Evolutionary conservation across 1,140 invertebrate species (phyloP), one percentile per base, ranked within the genome.

Genomic region (Drosophila pandora): DNA sequence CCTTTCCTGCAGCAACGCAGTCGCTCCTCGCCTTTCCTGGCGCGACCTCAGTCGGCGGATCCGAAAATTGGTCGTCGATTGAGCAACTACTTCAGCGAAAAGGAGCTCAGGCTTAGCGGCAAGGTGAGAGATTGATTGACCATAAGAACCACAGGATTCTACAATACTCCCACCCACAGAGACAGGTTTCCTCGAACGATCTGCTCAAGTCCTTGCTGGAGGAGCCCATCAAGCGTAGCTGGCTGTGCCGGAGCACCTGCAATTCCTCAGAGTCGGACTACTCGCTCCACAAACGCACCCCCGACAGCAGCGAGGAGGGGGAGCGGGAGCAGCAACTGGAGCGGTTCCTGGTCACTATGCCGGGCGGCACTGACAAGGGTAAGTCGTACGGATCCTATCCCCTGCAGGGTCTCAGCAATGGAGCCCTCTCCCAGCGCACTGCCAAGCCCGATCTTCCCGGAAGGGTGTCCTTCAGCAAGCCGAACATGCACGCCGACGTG

Each of bases 391-490:
- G 58, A 28, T 87, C 74, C 43, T 63, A 62, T 21, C 65, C 47
- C 56, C 28, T 58, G 8, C 62, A 67, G 58, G 34, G 68, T 1
- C 68, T 82, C 3, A 83, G 79, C 32, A 82, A 58, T 57, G 68
- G 62, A 1, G 45, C 59, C 0, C 32, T 78, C 6, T 22, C 72
- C n/a, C 70, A 58, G 50, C 84, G 76, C 30, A 71, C 73, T 0
- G 74, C 60, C 43, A 92, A 91, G 56, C 85, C 88, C 0, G 88
- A 92, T 82, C 73, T 92, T 43, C 91, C 89, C 1, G 91, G 91
- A 0, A 63, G 91, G 22, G 91, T 91, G 2, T 92, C 91, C 12
- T 92, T 92, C 50, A 79, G 79, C 30, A 91, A 91, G 47, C 77
- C 85, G 2, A 82, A 76, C 43, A 73, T 76, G 62, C 61, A 72